These are phyloP conservation scores for Nannospalax galili DNA, from an alignment of 2,113 vertebrate genomes.

Conservation along the genomic window DNA sequence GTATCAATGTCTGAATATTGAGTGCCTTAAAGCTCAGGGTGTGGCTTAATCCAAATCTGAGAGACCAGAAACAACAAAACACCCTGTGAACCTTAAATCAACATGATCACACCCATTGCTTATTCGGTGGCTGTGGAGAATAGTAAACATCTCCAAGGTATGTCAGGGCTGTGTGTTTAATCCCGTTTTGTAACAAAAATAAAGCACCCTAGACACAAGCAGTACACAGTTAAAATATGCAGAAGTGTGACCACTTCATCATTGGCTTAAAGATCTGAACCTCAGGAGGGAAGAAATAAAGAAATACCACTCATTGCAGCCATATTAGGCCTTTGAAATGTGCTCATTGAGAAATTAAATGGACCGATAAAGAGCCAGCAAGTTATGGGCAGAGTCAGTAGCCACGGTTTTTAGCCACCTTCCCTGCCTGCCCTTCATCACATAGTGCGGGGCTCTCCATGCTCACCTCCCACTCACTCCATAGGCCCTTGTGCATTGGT, in stretches of 20 bases:
- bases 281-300: slow-evolving; percentile 30
- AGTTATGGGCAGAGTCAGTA: not conserved
- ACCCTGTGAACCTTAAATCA: not conserved
- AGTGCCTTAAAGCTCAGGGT: slow-evolving; percentile 10
- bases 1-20: slow-evolving; percentile 23
- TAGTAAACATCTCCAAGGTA: not conserved
- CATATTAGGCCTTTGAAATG: not conserved
- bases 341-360: not conserved
- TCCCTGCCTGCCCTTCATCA: not conserved
- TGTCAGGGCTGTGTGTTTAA: not conserved
- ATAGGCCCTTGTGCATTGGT: not conserved
- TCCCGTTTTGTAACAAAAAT: slow-evolving; percentile 16
- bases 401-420: not conserved
- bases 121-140: not conserved
- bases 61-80: slow-evolving; percentile 38
- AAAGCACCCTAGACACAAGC: slow-evolving; percentile 3
- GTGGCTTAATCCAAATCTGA: not conserved
- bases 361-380: not conserved
- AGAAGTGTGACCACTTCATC: not conserved
- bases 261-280: not conserved
- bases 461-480: not conserved
- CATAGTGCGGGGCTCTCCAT: too few relatives aligned
- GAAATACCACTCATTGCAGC: not conserved
- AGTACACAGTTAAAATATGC: not conserved
- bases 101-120: slow-evolving; percentile 10